phyloP scores from a whole-genome alignment of 2,888 invertebrate genomes.

The Tenthredo scrophulariae region DNA sequence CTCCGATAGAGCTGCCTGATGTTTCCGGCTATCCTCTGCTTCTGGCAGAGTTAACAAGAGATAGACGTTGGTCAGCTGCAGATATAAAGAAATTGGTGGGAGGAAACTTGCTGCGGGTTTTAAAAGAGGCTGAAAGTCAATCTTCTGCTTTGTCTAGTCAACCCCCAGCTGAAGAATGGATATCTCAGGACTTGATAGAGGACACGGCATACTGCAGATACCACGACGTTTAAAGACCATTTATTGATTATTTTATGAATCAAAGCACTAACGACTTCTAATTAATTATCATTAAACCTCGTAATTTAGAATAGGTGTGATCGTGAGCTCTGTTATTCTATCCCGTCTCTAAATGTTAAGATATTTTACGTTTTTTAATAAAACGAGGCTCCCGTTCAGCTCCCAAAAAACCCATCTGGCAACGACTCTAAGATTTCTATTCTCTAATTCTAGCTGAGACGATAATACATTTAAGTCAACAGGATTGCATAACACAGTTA shows the following conservation, averaged over 20 bases:
- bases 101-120: slow-evolving; percentile 81
- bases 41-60: slow-evolving; percentile 82
- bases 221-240: slow-evolving; percentile 68
- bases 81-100: slow-evolving; percentile 83
- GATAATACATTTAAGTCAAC: neutral
- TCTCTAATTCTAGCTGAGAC: neutral
- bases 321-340: neutral
- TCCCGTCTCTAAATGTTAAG: neutral
- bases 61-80: slow-evolving; percentile 82
- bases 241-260: no score
- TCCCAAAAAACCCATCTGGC: neutral
- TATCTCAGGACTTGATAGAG: slow-evolving; percentile 79
- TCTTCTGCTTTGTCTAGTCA: slow-evolving; percentile 75
- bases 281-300: slow-evolving; percentile 14
- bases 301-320: neutral
- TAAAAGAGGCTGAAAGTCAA: slow-evolving; percentile 79
- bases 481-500: neutral
- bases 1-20: slow-evolving; percentile 80
- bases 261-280: neutral
- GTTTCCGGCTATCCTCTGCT: slow-evolving; percentile 82
- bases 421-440: neutral
- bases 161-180: slow-evolving; percentile 80
- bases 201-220: slow-evolving; percentile 81
- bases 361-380: slow-evolving; percentile 29
- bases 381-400: neutral